These are phyloP conservation scores for Drosophila carrolli DNA, from an alignment of 1,140 invertebrate species.

Conservation along the genomic window DNA sequence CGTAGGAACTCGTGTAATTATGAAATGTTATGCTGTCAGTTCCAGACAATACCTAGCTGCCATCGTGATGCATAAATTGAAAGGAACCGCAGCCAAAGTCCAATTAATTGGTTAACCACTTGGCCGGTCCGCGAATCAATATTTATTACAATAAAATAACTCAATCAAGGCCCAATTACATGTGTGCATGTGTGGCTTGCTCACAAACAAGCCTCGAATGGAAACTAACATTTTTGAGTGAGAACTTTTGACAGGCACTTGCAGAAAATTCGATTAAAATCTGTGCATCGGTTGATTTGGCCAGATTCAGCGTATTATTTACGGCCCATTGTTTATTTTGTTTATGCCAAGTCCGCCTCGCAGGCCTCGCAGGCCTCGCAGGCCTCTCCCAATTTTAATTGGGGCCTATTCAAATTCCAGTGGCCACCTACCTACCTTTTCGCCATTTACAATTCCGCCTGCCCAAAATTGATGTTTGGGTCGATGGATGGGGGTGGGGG, in stretches of 20 bases:
- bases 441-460: slow-evolving; percentile 1
- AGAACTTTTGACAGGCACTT: not conserved
- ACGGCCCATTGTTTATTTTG: not conserved
- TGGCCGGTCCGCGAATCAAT: too few species aligned
- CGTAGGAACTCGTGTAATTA: not conserved
- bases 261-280: slow-evolving; percentile 1
- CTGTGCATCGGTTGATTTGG: not conserved
- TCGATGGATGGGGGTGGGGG: not conserved
- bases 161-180: not conserved
- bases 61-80: not conserved
- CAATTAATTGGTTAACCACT: not conserved
- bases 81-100: not conserved
- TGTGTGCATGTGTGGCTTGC: not conserved
- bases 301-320: not conserved
- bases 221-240: not conserved
- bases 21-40: not conserved
- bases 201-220: too few species aligned
- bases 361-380: not conserved
- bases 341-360: slow-evolving; percentile 4
- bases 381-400: slow-evolving; percentile 7
- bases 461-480: not conserved
- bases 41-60: not conserved
- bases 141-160: not conserved
- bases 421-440: not conserved
- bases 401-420: slow-evolving; percentile 2